Base-by-base conservation (phyloP, 2,113 vertebrate genomes). In the Ceuthmochares aereus region DNA sequence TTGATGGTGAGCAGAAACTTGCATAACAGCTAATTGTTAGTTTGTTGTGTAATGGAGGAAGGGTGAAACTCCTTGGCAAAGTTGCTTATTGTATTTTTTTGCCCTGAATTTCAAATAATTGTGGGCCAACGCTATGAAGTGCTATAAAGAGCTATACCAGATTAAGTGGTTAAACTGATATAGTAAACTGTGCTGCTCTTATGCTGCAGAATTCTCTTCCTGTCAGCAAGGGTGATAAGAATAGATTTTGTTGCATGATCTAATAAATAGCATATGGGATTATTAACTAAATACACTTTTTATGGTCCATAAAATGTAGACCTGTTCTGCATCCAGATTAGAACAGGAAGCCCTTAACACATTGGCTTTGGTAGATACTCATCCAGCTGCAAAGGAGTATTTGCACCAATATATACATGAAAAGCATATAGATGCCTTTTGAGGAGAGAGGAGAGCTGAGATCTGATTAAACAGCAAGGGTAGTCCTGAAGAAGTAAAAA, bases 1-100 rank as follows among this genome's bases (percentile, higher is more conserved):
- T 58, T 77, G 34, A 30, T 20, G 42, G 80, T 58, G 94, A 94
- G 72, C 75, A 97, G 59, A 88, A 73, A 70, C 79, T 92, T 96
- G 86, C 47, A 22, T 34, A 95, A 93, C 72, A 74, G 40, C 17
- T 93, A 90, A 77, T 86, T 86, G 80, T 63, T 27, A 58, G 36
- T 20, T 89, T 25, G 79, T 51, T 87, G 84, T 87, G 84, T 75
- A 87, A 92, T 18, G 56, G 30, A 55, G 68, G 63, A 76, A 82
- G 73, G 68, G 37, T 55, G 63, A 95, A 93, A 90, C 55, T 90
- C 68, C 23, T 26, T 7, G 29, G 79, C 15, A 43, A 84, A 92
- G 34, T 43, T 66, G 36, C 14, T 36, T 79, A 20, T 52, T 69
- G 8, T 62, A 27, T 7, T 29, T 54, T 59, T 81, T 59, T 40